Evolutionary conservation across 2,797 vertebrate species (phyloP), one percentile per base, ranked within the genome.

Genomic region (Halcyon smyrnensis): DNA sequence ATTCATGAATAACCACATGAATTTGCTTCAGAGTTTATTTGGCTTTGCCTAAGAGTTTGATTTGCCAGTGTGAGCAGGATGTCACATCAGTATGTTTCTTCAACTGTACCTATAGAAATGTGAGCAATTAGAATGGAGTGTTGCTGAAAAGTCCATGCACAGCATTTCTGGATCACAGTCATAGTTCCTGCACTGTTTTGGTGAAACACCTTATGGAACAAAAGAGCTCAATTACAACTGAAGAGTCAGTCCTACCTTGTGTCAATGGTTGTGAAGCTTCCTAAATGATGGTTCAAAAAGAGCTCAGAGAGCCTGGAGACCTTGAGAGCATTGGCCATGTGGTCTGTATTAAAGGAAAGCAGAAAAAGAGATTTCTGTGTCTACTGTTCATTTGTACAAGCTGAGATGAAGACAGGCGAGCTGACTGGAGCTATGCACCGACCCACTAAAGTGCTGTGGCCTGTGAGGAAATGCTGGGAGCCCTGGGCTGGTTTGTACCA

Each of bases 371-470:
- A 88, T 81, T 80, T 71, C 68, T 93, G 80, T 64, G 57, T 87
- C 92, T 62, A 57, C 37, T 43, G n/a, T 76, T 92, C 96, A 87
- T 87, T 85, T 83, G 69, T 84, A 90, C 45, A 77, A 95, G 84
- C 86, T 78, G 89, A 87, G 92, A 77, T 84, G 92, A 95, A 95
- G 96, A 95, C 73, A 85, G 89, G 89, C 71, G 18, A 93, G 71
- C 50, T 62, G 73, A 68, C 78, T 82, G 83, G 90, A 82, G 92
- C 84, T 87, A 59, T 8, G 59, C 54, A 13, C 53, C 84, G 92
- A 87, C 82, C 93, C 93, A 69, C 3, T 13, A 45, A 89, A 92
- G 86, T 34, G 27, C 81, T 54, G 32, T 70, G 88, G 88, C 90
- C 86, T 92, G 75, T 71, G 79, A 95, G 89, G 87, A 96, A 90